Evolutionary conservation across 2,888 invertebrate genomes (phyloP), one percentile per base, ranked within the genome.

Genomic region (Abrostola triplasia): DNA sequence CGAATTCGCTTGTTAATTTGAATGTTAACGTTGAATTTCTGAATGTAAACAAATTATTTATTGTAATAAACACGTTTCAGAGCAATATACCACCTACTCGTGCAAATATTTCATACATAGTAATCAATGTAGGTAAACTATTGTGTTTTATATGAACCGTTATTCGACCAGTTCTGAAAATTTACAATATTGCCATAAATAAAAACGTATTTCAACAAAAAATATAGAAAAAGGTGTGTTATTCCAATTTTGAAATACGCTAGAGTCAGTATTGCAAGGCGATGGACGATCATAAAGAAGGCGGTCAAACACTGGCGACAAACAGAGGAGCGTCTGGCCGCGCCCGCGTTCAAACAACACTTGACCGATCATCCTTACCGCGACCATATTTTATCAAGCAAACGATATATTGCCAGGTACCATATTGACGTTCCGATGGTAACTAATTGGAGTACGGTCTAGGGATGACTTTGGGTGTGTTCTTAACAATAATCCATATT

Each of bases 271-370:
- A 73, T 64, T 65, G 64, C 62, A 63, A 79, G 74, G 71, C 80
- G 78, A 80, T 80, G 83, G 81, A 84, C 80, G 80, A 79, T 85
- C 87, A 86, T 94, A 94, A 94, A 94, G 92, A 92, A 90, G 77
- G 76, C 87, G 88, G 82, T 88, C 90, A 93, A 92, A 92, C 93
- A 92, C 71, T 68, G 77, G 80, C 67, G 51, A 84, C 89, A 93
- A 93, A 93, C 88, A 93, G 72, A 87, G 93, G 94, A 80, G 94
- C 84, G 92, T 80, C 88, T 77, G 78, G 76, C 85, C 91, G 87
- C 90, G 82, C 89, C 88, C 87, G 77, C 82, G 79, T 79, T 82
- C 88, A 90, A 90, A 88, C 90, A 90, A 84, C 86, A 91, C 92
- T 93, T 90, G 88, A 93, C 90, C 92, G 91, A 93, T 91, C 90